Evolutionary conservation across 1,140 invertebrate species (phyloP), one percentile per base, ranked within the genome.

Genomic region (Metaphire vulgaris): DNA sequence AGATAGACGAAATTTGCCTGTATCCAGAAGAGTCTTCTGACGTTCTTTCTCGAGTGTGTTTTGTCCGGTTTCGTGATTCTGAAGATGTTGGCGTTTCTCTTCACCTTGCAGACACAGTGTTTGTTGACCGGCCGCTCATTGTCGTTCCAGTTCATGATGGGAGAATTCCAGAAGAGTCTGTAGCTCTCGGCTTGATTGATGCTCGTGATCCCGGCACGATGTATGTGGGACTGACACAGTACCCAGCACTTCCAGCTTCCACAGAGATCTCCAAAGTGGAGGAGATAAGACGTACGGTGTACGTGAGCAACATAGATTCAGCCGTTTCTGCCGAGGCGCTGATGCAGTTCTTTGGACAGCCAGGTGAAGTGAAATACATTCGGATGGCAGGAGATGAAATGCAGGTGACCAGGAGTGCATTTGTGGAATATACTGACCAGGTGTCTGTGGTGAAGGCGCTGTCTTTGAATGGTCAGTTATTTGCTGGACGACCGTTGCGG

Each of bases 61-160:
- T 97, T 86, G 92, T 99, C 21, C 97, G 97, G 85, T 99, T 95
- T 86, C 91, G 93, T 77, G 95, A 98, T 81, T 88, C 90, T 12
- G 88, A 88, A 31, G 91, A 91, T 79, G 95, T 97, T 14, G 90
- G 92, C 28, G 92, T 99, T 15, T 95, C 96, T 1, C 93, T 98
- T 80, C 97, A 99, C 86, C 90, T 99, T 87, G 99, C 95, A 1
- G 99, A 99, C 83, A 99, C 96, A 0, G 97, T 99, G 31, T 99
- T 99, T 84, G 97, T 99, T 82, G 97, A 99, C 84, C 89, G 97
- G 77, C 97, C 97, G 6, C 86, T 99, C 1, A 96, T 99, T 79
- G 94, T 99, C 29, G 92, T 96, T 29, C 96, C 97, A 0, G 92
- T 93, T 80, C 89, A 91, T 81, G 87, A 88, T 79, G 87, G 89